Evolutionary conservation across 1,140 invertebrate genomes (phyloP), one percentile per base, ranked within the genome.

Genomic region (Aphis gossypii): DNA sequence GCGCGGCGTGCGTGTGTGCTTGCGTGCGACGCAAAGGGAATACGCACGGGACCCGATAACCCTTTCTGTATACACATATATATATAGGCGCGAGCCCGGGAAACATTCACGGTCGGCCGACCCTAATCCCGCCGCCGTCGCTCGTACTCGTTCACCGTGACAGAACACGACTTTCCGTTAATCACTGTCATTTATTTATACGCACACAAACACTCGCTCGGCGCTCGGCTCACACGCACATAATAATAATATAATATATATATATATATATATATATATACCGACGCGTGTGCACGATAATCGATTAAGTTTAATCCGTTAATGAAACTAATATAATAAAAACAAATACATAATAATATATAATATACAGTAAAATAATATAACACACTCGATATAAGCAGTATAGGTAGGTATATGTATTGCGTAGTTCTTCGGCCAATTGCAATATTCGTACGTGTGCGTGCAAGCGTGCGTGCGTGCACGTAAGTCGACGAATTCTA

Each of bases 91-190:
- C 86, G 86, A 44, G 54, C 54, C 35, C 89, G 54, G 54, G 89
- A 30, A 90, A 90, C 89, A 90, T 90, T 90, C 89, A 90, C 89
- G 89, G 89, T 90, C 89, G 89, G 89, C 38, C 89, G 89, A 90
- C 89, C 89, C 89, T 90, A 90, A 90, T 90, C 89, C 89, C 51
- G 88, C 88, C 86, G 48, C 51, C 88, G 88, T 60, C 88, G 88
- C 25, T 60, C 89, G 89, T 68, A 90, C 89, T 90, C 89, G 89
- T 90, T 68, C 89, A 90, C 89, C 89, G 89, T 90, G 89, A 90
- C 89, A 90, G 89, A 90, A 90, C 89, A 90, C 89, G 89, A 90
- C 89, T 90, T 90, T 90, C 89, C 89, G 89, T 90, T 90, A 90
- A 90, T 90, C 89, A 90, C 89, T 90, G 89, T 90, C 56, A 68